Conservation (phyloP, 2,113 vertebrate species). For the Siniperca knerii region DNA sequence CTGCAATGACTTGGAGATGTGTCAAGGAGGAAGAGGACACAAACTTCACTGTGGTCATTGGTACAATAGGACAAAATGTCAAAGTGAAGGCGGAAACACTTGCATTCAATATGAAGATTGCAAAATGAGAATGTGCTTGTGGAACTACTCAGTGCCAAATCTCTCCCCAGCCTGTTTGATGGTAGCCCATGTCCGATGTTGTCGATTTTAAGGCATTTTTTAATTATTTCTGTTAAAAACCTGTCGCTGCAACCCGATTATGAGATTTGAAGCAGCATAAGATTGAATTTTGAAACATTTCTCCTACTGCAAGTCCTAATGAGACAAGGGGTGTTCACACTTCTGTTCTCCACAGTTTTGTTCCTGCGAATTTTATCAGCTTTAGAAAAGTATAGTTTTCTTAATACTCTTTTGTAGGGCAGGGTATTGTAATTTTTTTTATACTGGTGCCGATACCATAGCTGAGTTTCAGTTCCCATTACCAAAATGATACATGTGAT, state of each 20-base stretch:
- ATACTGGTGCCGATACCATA: neutral
- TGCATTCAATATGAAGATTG: slow-evolving; percentile 14
- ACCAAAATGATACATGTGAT: neutral
- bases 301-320: neutral
- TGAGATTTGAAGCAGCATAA: neutral
- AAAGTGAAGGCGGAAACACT: slow-evolving; percentile 21
- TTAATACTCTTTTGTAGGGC: neutral
- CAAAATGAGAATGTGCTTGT: neutral
- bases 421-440: neutral
- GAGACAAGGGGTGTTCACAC: too few species aligned
- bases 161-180: neutral
- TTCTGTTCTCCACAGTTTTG: neutral
- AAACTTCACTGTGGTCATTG: neutral
- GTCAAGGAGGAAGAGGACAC: slow-evolving; percentile 12
- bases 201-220: neutral
- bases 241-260: neutral
- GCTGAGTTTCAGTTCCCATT: neutral
- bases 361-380: neutral
- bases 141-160: neutral
- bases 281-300: neutral
- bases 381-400: too few species aligned
- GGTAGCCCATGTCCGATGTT: neutral
- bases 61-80: slow-evolving; percentile 11
- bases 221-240: neutral
- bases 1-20: slow-evolving; percentile 19